phyloP scores from a whole-genome alignment of 2,113 vertebrate genomes.

The Otolemur garnettii region DNA sequence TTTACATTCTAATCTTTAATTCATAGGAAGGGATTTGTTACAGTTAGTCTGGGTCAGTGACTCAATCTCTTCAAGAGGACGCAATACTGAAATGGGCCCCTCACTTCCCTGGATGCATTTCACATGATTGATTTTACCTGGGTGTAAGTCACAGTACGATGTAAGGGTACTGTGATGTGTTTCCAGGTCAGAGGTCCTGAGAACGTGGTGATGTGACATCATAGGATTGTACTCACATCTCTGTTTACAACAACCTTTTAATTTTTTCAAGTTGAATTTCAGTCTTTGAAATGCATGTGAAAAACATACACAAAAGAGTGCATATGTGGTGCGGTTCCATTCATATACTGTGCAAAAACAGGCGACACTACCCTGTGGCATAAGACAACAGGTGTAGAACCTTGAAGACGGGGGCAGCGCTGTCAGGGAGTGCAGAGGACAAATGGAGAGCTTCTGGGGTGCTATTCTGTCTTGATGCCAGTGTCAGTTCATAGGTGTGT shows the following conservation, averaged over 20 bases:
- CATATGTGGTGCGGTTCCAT: not conserved
- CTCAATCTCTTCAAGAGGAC: not conserved
- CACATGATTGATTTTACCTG: not conserved
- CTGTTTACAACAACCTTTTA: not conserved
- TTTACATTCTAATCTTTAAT: constrained; percentile 53
- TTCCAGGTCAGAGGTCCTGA: not conserved
- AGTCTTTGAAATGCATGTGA: not conserved
- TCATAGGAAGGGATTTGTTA: constrained; percentile 44
- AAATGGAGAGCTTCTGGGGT: not conserved
- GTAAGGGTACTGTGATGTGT: not conserved
- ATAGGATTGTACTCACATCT: not conserved
- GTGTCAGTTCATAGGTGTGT: not conserved
- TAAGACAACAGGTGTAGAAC: not conserved
- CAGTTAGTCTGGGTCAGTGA: not conserved
- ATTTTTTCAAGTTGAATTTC: not conserved
- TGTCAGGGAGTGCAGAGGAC: not conserved
- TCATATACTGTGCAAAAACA: not conserved
- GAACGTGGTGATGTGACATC: not conserved
- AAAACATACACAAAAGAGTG: not conserved
- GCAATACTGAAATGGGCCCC: not conserved
- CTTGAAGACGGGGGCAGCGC: no score
- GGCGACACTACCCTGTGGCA: no score
- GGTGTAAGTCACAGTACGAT: not conserved
- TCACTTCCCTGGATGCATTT: not conserved
- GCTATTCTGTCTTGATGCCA: not conserved